These are phyloP conservation scores for Polyergus mexicanus DNA, from an alignment of 1,140 invertebrate genomes.

Conservation along the genomic window DNA sequence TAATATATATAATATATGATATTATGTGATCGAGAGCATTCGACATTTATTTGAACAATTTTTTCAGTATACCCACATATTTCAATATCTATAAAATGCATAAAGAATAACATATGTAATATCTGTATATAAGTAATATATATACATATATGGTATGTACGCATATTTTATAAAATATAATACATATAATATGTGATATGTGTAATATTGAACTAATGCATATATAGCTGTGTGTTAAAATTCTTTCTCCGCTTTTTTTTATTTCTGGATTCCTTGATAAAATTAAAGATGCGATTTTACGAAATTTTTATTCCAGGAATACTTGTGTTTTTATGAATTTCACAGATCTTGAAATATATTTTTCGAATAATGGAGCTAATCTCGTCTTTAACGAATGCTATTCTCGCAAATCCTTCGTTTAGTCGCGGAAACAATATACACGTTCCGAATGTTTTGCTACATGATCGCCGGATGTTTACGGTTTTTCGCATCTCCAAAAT, in stretches of 20 bases:
- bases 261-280: too few relatives aligned
- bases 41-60: not conserved
- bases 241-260: too few relatives aligned
- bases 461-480: not conserved
- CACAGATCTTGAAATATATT: not conserved
- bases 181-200: too few relatives aligned
- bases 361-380: not conserved
- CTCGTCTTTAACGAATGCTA: not conserved
- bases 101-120: not conserved
- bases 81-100: not conserved
- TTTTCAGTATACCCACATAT: not conserved
- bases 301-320: too few relatives aligned
- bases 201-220: too few relatives aligned
- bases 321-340: too few relatives aligned
- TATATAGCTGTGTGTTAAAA: too few relatives aligned
- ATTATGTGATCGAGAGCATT: not conserved
- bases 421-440: not conserved
- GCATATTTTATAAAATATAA: not conserved
- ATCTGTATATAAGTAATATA: not conserved
- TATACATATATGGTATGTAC: not conserved
- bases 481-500: constrained; percentile 64
- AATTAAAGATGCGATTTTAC: too few relatives aligned
- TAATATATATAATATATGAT: not conserved
- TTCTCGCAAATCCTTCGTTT: not conserved
- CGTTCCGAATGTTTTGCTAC: constrained; percentile 1